Base-by-base conservation (phyloP, 1,140 invertebrate genomes). In the Scaptomyza graminum region DNA sequence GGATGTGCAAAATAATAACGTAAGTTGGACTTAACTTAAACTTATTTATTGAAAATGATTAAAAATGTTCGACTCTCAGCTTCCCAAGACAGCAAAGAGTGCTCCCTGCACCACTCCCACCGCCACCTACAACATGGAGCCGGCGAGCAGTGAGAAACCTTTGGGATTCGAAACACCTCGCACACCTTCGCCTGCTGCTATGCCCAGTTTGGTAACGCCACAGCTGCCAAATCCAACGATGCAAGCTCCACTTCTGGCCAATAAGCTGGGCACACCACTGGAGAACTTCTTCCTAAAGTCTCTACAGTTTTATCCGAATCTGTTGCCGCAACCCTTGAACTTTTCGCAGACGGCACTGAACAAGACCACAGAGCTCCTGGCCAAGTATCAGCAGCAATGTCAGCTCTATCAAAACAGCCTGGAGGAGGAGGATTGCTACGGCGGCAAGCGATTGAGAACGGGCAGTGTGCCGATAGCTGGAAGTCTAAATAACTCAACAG, bases 1-100 rank as follows among this genome's bases (percentile, higher is more conserved):
- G 60, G 96, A 97, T 92, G 95, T 96, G 90, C 90, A 91, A 11
- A 87, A 87, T 25, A 94, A 95, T 74, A 94, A 94, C 92, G 95
- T 95, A 92, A 93, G 92, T 90, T 59, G 13, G 11, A n/a, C n/a
- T 2, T 34, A 7, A 9, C 28, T 6, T 7, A 4, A 31, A 31
- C 5, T 7, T 6, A 6, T 5, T 6, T 5, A 5, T 7, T 31
- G n/a, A 5, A 31, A 31, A 4, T 6, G 5, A 31, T 31, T 31
- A 5, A 31, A 31, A 31, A 7, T 31, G 18, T 31, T 31, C 28
- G 5, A 15, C 4, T 22, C 11, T 60, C 3, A 87, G 83, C 64
- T 89, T 18, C 83, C 79, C 46, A 87, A 88, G 59, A 63, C 67
- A n/a, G 15, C 75, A 2, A 76, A 78, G n/a, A 49, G 34, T 15